Conservation (phyloP, 2,888 invertebrate species). For the Platycnemis pennipes region DNA sequence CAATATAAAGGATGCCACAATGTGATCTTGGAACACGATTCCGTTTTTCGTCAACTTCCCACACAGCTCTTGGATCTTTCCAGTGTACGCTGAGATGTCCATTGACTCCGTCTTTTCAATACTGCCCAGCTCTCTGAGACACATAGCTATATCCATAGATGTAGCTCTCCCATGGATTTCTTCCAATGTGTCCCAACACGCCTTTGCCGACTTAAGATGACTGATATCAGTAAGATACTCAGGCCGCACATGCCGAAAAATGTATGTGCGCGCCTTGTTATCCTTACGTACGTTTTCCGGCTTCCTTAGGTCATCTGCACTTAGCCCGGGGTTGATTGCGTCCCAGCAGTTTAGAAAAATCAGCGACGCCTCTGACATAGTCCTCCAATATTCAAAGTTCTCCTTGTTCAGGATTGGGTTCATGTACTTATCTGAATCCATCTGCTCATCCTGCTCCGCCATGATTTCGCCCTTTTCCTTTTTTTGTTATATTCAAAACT, state of each 20-base stretch:
- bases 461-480: not conserved
- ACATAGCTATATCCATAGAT: conserved; percentile 3
- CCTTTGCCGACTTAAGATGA: not conserved
- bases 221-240: not conserved
- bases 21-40: not conserved
- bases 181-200: not conserved
- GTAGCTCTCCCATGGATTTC: not conserved
- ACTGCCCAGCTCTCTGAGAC: not conserved
- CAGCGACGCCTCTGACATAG: not conserved
- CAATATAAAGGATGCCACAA: not conserved
- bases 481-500: not conserved
- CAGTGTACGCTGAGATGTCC: conserved; percentile 11
- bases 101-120: not conserved
- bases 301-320: not conserved
- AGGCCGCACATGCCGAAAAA: not conserved
- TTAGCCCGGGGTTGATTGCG: not conserved
- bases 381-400: conserved; percentile 2
- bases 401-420: not conserved
- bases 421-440: not conserved
- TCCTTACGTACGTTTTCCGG: not conserved
- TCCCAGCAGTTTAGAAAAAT: not conserved
- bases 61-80: not conserved
- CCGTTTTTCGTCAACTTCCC: not conserved
- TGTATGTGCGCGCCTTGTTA: not conserved
- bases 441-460: not conserved